Percentiles rank a stretch among this genome's conserved stretches.
phyloP scores from a whole-genome alignment of 2,888 invertebrate species.

The Heliconius ismenius region DNA sequence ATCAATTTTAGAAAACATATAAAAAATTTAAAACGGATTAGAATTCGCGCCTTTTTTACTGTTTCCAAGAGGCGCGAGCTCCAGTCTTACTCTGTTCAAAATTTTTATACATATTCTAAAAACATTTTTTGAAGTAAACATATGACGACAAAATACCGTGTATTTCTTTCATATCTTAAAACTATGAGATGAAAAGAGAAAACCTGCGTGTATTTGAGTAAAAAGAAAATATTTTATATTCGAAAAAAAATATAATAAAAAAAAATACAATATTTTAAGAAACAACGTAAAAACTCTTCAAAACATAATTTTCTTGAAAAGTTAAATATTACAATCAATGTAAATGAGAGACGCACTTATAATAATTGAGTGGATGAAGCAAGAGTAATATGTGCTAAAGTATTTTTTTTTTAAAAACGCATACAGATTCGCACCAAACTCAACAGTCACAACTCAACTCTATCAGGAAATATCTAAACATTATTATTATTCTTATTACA shows the following conservation, averaged over 20 bases:
- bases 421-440: background rate
- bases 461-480: background rate
- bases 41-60: too few species aligned
- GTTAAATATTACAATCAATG: background rate
- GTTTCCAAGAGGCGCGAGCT: too few species aligned
- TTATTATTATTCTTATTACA: background rate
- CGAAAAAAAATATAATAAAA: background rate
- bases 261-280: background rate
- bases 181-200: background rate
- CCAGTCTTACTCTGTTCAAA: too few species aligned
- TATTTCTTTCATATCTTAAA: background rate
- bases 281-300: background rate
- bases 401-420: background rate
- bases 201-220: background rate
- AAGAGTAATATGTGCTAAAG: background rate
- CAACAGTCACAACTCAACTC: background rate
- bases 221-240: background rate
- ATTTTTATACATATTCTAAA: background rate
- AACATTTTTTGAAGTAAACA: background rate
- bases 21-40: too few species aligned
- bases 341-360: background rate
- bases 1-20: background rate
- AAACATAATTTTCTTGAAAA: background rate
- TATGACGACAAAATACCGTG: background rate
- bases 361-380: constrained; percentile 10